Percentiles rank a stretch among this genome's conserved stretches.
These are phyloP conservation scores for Globodera ellingtonae DNA, from an alignment of 1,140 invertebrate species.

Conservation along the genomic window DNA sequence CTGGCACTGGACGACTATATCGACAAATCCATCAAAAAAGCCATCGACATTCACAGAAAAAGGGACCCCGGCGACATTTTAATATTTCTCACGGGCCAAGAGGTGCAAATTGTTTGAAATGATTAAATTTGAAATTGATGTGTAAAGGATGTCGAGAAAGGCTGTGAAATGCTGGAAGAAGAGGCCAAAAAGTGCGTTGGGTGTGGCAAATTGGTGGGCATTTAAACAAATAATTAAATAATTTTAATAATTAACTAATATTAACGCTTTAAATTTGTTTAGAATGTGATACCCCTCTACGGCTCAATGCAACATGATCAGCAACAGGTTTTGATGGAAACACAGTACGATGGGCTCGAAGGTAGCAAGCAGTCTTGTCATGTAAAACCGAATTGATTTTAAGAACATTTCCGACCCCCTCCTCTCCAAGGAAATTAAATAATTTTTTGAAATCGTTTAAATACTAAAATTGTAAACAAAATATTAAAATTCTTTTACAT, in stretches of 20 bases:
- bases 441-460: no score
- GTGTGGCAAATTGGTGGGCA: constrained; percentile 89
- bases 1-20: not conserved
- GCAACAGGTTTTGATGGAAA: constrained; percentile 78
- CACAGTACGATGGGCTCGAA: constrained; percentile 60
- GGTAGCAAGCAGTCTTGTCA: no score
- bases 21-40: constrained; percentile 81
- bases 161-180: constrained; percentile 76
- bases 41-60: constrained; percentile 96
- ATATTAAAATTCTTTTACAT: not conserved
- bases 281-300: constrained; percentile 72
- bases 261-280: not conserved
- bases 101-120: constrained; percentile 73
- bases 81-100: constrained; percentile 74
- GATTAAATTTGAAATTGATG: not conserved
- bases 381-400: no score
- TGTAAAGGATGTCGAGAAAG: constrained; percentile 76
- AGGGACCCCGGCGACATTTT: constrained; percentile 85
- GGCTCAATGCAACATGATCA: constrained; percentile 82
- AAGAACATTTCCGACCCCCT: no score
- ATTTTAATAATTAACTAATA: constrained; percentile 70
- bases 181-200: not conserved
- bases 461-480: no score
- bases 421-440: no score
- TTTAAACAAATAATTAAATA: constrained; percentile 67